Evolutionary conservation across 2,113 vertebrate species (phyloP).

Genomic region (Otis tarda): DNA sequence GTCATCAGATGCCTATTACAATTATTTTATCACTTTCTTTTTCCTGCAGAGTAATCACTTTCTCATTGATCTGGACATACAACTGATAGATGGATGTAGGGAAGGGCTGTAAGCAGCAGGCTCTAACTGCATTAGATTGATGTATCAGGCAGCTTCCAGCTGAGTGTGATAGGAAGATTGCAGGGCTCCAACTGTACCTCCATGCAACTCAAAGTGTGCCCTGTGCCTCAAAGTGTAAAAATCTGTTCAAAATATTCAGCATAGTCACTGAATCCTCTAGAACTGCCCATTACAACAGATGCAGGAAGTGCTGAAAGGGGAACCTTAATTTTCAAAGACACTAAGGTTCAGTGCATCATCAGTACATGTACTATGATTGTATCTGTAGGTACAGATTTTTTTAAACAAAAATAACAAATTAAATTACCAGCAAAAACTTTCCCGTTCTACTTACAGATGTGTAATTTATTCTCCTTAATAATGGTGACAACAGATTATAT

Average conservation of each 20-base stretch:
- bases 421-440: not conserved
- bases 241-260: not conserved
- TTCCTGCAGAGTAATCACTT: not conserved
- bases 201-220: not conserved
- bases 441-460: not conserved
- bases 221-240: too few relatives aligned
- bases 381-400: not conserved
- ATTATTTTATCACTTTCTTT: constrained; percentile 36
- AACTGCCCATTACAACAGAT: not conserved
- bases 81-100: constrained; percentile 2
- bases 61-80: constrained; percentile 45
- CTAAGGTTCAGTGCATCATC: not conserved
- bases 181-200: constrained; percentile 37
- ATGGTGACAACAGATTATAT: not conserved
- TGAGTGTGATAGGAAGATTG: constrained; percentile 59
- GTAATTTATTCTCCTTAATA: not conserved
- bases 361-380: not conserved
- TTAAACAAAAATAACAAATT: not conserved
- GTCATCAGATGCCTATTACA: constrained; percentile 14
- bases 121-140: constrained; percentile 29
- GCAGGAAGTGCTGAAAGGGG: not conserved
- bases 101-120: constrained; percentile 23
- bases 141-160: constrained; percentile 50
- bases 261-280: not conserved
- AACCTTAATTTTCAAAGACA: not conserved